Evolutionary conservation across 92 coral and sea anemone genomes (phyloP), one percentile per base, ranked within the genome.

Genomic region (Nematostella vectensis): DNA sequence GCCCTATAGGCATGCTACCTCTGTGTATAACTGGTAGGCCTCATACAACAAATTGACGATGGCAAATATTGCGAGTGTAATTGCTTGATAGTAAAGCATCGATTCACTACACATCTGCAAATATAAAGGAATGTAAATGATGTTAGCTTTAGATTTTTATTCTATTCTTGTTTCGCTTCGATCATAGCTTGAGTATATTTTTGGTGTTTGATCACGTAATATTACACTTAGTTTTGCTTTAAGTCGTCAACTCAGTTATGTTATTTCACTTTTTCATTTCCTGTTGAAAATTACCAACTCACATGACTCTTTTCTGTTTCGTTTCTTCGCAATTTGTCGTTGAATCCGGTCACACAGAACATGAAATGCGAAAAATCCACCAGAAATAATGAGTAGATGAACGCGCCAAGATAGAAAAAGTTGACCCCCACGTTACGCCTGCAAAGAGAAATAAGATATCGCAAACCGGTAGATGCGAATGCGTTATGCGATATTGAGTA

Each of bases 351-450:
- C 47, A 57, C 44, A 23, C 70, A 52, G 29, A 18, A 59, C 69
- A 76, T 56, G 67, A 68, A 76, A 22, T 68, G 53, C 1, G 82
- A 68, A 25, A 68, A 40, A 21, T 47, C 25, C 3, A 59, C 62
- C 12, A 76, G 58, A 40, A 68, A 76, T 26, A 68, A 1, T 3
- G 72, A 20, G 60, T 75, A 75, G 42, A 75, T 13, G 39, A 75
- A 17, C 0, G 74, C 68, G 15, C 64, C 68, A 33, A 75, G 22
- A 29, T 75, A 75, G 29, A 75, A 69, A 60, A 75, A 75, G 23
- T 70, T 75, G 2, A 75, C 64, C 1, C 81, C 81, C 4, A 67
- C 81, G 12, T 16, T 26, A 28, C 49, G 53, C 81, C 94, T 84
- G 31, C 8, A 20, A 55, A 39, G 29, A 31, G 11, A 29, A 2